Evolutionary conservation across 2,113 vertebrate genomes (phyloP), one percentile per base, ranked within the genome.

Genomic region (Bos javanicus): DNA sequence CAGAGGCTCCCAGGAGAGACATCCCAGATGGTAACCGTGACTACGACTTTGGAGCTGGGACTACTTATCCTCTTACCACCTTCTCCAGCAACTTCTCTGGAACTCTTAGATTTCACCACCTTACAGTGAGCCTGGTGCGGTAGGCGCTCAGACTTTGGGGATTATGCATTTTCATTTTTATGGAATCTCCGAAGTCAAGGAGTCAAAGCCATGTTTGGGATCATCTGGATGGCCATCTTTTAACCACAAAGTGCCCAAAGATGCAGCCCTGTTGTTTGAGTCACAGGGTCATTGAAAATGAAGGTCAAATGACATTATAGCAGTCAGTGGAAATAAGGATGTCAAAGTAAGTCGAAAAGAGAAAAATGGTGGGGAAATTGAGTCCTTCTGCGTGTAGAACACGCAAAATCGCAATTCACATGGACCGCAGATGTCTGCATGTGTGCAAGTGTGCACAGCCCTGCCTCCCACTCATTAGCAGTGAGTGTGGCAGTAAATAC

Each of bases 301-400:
- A 90, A 96, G 80, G 80, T 16, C 74, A 52, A 67, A 71, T 15
- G 33, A n/a, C 39, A 56, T 28, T 74, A 89, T 3, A 23, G 48
- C 57, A 43, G 25, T 57, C 30, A n/a, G 10, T 8, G 10, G 39
- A 87, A 59, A 90, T 9, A 8, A 94, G 67, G n/a, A 23, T 46
- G 74, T 95, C 39, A 17, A 25, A 67, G 28, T 81, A 33, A 97
- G 52, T n/a, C 92, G 6, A 87, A 95, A 85, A 52, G 46, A 89
- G 74, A 82, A 71, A 91, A 83, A 28, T 43, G 19, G 43, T 82
- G 60, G 64, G 60, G 54, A 94, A 83, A 60, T 3, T 25, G 81
- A 78, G 33, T 91, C 52, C 56, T 90, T 39, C 19, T 2, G 5
- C 26, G 2, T 39, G 52, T 7, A 43, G 71, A 97, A 62, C 6